phyloP scores from a whole-genome alignment of 1,140 invertebrate genomes.

The Anagrus nilaparvatae region DNA sequence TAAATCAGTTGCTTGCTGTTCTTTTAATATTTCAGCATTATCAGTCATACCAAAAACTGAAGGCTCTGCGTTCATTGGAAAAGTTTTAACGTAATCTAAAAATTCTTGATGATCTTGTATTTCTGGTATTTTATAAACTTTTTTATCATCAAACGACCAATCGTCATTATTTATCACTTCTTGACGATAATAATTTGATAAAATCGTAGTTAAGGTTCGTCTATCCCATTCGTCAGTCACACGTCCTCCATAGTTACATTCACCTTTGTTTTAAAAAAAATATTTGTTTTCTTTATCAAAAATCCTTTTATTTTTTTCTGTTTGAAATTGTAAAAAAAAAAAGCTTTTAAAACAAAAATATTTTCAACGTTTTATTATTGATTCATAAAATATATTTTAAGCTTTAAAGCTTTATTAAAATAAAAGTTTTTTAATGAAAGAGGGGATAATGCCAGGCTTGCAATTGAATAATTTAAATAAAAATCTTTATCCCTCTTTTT shows the following conservation, averaged over 20 bases:
- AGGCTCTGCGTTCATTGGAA: conserved; percentile 72
- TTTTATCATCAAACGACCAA: conserved; percentile 52
- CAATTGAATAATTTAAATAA: no score
- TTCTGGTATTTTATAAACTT: conserved; percentile 65
- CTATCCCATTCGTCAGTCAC: conserved; percentile 95
- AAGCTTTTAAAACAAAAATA: no score
- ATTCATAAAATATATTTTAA: no score
- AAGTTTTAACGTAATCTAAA: conserved; percentile 60
- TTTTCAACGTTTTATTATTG: no score
- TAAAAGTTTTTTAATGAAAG: no score
- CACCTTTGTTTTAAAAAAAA: conserved; percentile 52
- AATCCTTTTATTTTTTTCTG: not conserved
- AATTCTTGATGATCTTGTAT: conserved; percentile 66
- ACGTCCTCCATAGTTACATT: conserved; percentile 94
- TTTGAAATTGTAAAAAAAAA: no score
- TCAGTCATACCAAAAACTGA: conserved; percentile 83
- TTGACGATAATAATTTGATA: conserved; percentile 70
- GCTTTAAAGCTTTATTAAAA: no score
- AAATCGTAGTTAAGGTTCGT: conserved; percentile 72
- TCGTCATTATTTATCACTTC: conserved; percentile 37
- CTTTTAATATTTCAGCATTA: conserved; percentile 89
- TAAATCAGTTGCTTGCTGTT: conserved; percentile 74
- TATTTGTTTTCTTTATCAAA: not conserved
- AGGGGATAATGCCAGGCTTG: no score
- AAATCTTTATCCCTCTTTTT: no score